Evolutionary conservation across 2,797 vertebrate genomes (phyloP).

Genomic region (Melopsittacus undulatus): DNA sequence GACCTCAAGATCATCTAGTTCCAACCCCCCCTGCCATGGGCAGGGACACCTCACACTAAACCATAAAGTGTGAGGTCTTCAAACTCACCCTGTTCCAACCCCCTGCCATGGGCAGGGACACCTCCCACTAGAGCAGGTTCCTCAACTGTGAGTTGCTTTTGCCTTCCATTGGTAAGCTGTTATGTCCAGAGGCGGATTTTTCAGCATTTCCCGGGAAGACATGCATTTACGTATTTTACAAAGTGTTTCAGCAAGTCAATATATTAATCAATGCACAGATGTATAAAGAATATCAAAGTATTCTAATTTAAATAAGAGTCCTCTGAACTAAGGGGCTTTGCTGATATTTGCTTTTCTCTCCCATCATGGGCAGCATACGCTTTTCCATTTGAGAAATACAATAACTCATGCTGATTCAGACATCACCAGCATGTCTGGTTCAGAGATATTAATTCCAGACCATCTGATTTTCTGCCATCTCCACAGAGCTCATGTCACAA

Average conservation of each 20-base stretch:
- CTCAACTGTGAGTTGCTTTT: background rate
- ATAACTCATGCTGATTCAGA: background rate
- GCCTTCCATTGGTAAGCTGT: background rate
- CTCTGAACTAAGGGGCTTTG: background rate
- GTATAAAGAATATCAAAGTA: background rate
- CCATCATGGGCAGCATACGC: background rate
- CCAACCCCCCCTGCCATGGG: too few relatives aligned
- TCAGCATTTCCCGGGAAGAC: background rate
- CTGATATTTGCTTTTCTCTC: conserved; percentile 28
- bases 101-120: background rate
- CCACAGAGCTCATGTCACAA: background rate
- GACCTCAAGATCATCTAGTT: too few relatives aligned
- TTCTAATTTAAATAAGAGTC: background rate
- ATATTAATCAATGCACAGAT: background rate
- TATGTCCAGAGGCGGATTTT: background rate
- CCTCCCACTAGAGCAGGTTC: background rate
- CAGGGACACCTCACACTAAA: too few relatives aligned
- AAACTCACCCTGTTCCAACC: background rate
- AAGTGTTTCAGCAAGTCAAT: conserved; percentile 5
- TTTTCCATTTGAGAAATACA: background rate
- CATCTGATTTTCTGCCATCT: background rate
- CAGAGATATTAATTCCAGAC: background rate
- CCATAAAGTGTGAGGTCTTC: too few relatives aligned
- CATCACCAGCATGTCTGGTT: background rate
- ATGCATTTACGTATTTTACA: background rate